A percentile compares a stretch with the other conserved stretches of the same genome.
Evolutionary conservation across 2,888 invertebrate genomes (phyloP).

Genomic region (Drepanosiphum platanoidis): DNA sequence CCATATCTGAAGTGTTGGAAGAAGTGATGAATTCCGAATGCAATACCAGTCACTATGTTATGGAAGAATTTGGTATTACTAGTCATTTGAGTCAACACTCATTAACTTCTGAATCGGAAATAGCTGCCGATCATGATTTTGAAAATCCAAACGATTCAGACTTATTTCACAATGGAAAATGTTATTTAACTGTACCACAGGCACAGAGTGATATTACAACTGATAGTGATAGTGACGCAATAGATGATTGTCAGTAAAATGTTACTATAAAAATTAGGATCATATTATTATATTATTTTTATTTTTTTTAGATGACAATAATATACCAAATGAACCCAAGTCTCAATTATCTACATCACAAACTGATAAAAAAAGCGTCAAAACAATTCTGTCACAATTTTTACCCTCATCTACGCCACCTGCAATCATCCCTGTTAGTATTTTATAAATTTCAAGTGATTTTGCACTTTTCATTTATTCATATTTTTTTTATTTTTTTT

Average conservation of each 20-base stretch:
- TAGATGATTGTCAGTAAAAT: slow-evolving; percentile 51
- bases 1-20: slow-evolving; percentile 62
- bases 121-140: slow-evolving; percentile 58
- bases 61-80: slow-evolving; percentile 55
- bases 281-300: not conserved
- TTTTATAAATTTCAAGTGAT: slow-evolving; percentile 48
- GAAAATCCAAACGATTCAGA: slow-evolving; percentile 47
- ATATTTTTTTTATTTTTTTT: slow-evolving; percentile 34
- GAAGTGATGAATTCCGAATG: slow-evolving; percentile 35
- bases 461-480: not conserved
- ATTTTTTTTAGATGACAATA: slow-evolving; percentile 34
- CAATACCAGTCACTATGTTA: slow-evolving; percentile 13
- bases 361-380: slow-evolving; percentile 73
- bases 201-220: slow-evolving; percentile 46
- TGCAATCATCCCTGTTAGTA: slow-evolving; percentile 38
- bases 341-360: slow-evolving; percentile 54
- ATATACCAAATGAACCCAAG: slow-evolving; percentile 45
- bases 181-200: slow-evolving; percentile 26
- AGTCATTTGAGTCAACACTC: slow-evolving; percentile 61
- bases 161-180: not conserved
- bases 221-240: slow-evolving; percentile 59
- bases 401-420: slow-evolving; percentile 71
- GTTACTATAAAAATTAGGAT: not conserved
- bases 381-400: slow-evolving; percentile 76
- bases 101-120: slow-evolving; percentile 63